These are phyloP conservation scores for Bostrychus sinensis DNA, from an alignment of 2,113 vertebrate species.

Conservation along the genomic window DNA sequence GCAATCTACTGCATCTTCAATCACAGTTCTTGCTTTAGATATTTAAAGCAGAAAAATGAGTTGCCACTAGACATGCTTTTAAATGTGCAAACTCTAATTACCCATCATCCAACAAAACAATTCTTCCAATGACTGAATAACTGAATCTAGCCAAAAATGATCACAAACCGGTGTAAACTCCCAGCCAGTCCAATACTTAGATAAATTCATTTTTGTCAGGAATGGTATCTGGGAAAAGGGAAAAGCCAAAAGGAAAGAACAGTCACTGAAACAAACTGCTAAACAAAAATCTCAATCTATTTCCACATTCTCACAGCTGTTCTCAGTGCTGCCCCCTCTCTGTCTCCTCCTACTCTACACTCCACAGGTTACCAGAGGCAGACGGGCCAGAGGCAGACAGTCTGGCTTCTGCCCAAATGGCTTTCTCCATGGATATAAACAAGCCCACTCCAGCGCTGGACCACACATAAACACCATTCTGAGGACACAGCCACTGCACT, in stretches of 20 bases:
- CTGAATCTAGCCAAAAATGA: too few species aligned
- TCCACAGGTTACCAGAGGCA: constrained; percentile 41
- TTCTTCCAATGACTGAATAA: too few species aligned
- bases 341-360: constrained; percentile 23
- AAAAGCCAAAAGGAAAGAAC: too few species aligned
- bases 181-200: too few species aligned
- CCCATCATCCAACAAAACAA: too few species aligned
- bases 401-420: constrained; percentile 71
- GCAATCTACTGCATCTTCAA: background rate
- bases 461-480: constrained; percentile 73
- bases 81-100: too few species aligned
- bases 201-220: too few species aligned
- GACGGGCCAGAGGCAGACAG: constrained; percentile 54
- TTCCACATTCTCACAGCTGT: background rate
- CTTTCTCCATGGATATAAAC: constrained; percentile 77
- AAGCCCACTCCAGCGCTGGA: constrained; percentile 57
- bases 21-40: background rate
- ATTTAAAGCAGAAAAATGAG: too few species aligned
- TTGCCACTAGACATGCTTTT: too few species aligned
- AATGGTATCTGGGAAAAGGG: too few species aligned
- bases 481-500: constrained; percentile 41
- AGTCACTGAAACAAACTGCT: background rate
- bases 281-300: background rate
- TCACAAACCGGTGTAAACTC: too few species aligned
- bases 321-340: constrained; percentile 55